Base-by-base conservation (phyloP, 2,113 vertebrate species). In the Etia nguti region DNA sequence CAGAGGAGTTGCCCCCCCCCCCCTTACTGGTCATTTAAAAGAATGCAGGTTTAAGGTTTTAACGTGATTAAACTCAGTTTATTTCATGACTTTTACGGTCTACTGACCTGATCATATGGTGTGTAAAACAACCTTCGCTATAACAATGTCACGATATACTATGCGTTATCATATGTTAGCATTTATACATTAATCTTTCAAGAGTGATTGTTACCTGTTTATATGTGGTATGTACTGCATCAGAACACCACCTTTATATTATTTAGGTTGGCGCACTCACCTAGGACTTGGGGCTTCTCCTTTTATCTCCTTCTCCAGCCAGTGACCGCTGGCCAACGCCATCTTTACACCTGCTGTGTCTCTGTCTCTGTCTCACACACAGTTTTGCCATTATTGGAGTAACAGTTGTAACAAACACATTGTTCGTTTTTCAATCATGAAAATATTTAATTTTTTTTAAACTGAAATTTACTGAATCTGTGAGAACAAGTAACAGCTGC, bases 281-380 rank as follows among this genome's bases (percentile, higher is more conserved):
- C 94, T 94, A 3, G 90, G 94, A 85, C 86, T 95, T n/a, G 96
- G 95, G 4, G 95, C 79, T 12, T 94, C 89, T 85, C 96, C 95
- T 60, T 4, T 92, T 20, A 87, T 85, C 2, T 95, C 94, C 79
- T 94, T 96, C 84, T 95, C 94, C 65, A 96, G 59, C 94, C 94
- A 95, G 46, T 97, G 96, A 62, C 95, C 93, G 55, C 95, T 97
- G 83, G 96, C 96, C 81, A 97, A 87, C 46, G 95, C 94, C 94
- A 95, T 95, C 75, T 89, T 92, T 4, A 43, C 46, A 88, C 65
- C 89, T 13, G 5, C 1, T 2, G 38, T 83, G 41, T 12, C 62
- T 43, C n/a, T 8, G 10, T 34, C 20, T 57, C 38, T 50, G 59
- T 60, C 54, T 31, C 46, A 46, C 11, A 82, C 36, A 59, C 50